phyloP scores from a whole-genome alignment of 2,113 vertebrate species.

The Cnemophilus loriae region DNA sequence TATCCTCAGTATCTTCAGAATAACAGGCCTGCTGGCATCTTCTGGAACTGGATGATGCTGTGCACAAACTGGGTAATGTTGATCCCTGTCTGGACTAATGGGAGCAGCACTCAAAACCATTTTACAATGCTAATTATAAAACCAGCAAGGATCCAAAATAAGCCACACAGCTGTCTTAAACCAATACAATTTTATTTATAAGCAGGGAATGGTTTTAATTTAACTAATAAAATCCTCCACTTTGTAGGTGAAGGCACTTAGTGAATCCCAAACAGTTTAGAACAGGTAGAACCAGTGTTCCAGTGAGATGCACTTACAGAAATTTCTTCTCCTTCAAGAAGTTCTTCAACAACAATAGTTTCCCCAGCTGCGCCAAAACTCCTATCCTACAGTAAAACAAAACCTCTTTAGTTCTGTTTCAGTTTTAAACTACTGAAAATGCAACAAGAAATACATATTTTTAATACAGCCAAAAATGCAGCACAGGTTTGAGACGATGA shows the following conservation, averaged over 20 bases:
- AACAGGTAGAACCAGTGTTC: background rate
- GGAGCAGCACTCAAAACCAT: background rate
- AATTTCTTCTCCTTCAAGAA: constrained; percentile 93
- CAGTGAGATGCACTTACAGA: constrained; percentile 80
- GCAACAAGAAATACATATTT: background rate
- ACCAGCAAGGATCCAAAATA: background rate
- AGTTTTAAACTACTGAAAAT: background rate
- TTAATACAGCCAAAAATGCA: background rate
- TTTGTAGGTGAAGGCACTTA: background rate
- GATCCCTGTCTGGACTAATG: background rate
- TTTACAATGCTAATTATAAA: background rate
- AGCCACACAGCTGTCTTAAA: background rate
- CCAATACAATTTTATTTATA: background rate
- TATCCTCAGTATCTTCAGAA: background rate
- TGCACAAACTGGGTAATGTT: background rate
- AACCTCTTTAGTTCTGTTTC: background rate
- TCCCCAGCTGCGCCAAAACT: constrained; percentile 90
- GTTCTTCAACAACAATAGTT: constrained; percentile 91
- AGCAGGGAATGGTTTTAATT: background rate
- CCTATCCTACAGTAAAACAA: constrained; percentile 75
- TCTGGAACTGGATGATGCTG: background rate
- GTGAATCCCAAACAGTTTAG: background rate
- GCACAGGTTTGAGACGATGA: background rate
- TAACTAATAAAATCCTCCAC: background rate
- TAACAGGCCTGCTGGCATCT: background rate